Percentiles rank a stretch among this genome's conserved stretches.
Evolutionary conservation across 2,113 vertebrate genomes (phyloP).

Genomic region (Pycnonotus jocosus): DNA sequence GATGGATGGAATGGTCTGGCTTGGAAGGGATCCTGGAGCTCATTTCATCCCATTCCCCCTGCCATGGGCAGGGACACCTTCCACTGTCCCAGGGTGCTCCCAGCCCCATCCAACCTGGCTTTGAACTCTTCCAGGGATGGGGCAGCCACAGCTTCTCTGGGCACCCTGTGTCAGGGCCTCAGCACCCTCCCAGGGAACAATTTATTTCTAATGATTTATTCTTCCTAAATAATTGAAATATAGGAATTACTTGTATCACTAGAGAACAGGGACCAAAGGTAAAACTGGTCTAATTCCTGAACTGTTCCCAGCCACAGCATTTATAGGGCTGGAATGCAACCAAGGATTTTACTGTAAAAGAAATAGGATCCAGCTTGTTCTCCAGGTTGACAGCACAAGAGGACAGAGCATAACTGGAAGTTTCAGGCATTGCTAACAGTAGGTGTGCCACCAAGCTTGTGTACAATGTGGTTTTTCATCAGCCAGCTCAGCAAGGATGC

Average conservation of each 20-base stretch:
- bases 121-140: neutral
- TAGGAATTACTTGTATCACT: neutral
- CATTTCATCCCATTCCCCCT: rapidly evolving
- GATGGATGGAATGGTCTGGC: neutral
- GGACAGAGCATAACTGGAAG: neutral
- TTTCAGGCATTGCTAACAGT: neutral
- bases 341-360: neutral
- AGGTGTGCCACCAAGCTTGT: neutral
- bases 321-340: neutral
- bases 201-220: neutral
- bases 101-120: rapidly evolving
- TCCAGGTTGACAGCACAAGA: neutral
- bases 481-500: neutral
- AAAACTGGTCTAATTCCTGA: neutral
- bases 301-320: neutral
- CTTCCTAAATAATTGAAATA: neutral
- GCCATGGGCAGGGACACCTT: neutral
- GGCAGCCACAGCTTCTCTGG: neutral
- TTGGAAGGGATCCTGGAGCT: neutral
- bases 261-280: neutral
- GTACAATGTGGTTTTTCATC: neutral
- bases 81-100: rapidly evolving
- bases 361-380: neutral
- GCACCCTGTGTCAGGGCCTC: rapidly evolving
- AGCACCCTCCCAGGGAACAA: neutral